These are phyloP conservation scores for Tauraco erythrolophus DNA, from an alignment of 2,113 vertebrate species.

Conservation along the genomic window DNA sequence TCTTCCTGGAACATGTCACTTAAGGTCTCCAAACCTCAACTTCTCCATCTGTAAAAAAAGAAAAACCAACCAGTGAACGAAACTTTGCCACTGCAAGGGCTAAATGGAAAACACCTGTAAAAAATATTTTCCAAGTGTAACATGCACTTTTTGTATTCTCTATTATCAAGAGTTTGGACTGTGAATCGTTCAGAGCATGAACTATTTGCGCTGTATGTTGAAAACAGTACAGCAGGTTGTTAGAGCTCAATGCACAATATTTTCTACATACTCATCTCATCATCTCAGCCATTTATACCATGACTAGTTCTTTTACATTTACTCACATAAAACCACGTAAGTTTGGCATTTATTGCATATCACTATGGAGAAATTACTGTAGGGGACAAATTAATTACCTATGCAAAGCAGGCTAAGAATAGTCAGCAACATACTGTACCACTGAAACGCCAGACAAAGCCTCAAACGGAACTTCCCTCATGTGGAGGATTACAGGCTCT, in stretches of 20 bases:
- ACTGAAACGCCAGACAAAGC: constrained; percentile 46
- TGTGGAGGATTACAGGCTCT: constrained; percentile 26
- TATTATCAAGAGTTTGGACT: neutral
- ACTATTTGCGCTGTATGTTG: neutral
- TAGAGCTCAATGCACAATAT: rapidly evolving
- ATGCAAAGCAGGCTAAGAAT: constrained; percentile 59
- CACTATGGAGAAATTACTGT: constrained; percentile 17
- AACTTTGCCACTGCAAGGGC: neutral
- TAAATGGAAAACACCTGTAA: neutral
- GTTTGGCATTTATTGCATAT: neutral
- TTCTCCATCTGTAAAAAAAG: neutral
- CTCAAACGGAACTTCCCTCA: constrained; percentile 25
- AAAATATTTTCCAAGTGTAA: neutral
- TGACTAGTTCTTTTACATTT: neutral
- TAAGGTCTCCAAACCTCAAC: constrained; percentile 25
- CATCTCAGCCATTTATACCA: neutral
- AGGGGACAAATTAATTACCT: constrained; percentile 66
- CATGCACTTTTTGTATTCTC: neutral
- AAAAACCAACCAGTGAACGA: neutral
- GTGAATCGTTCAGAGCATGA: neutral
- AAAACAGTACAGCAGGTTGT: neutral
- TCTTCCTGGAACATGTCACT: neutral
- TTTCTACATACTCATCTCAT: neutral
- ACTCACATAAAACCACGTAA: neutral
- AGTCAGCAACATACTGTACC: constrained; percentile 35